phyloP scores from a whole-genome alignment of 2,888 invertebrate genomes.

The Drosophila histrio region DNA sequence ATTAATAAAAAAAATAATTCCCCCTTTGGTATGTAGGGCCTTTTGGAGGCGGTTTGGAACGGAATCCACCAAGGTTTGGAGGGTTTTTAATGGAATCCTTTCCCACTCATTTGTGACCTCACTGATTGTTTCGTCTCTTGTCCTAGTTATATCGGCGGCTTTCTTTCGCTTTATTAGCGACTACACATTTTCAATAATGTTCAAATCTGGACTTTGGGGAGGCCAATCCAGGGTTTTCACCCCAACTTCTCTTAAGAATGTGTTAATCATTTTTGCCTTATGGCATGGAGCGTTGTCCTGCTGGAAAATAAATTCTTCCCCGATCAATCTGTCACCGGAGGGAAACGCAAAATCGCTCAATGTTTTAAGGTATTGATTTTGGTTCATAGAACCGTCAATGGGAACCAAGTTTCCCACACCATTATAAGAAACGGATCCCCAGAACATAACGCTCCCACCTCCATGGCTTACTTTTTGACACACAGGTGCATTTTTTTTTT shows the following conservation, averaged over 20 bases:
- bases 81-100: background rate
- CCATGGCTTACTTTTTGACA: slow-evolving; percentile 14
- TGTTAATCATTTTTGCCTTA: slow-evolving; percentile 11
- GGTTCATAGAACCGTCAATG: background rate
- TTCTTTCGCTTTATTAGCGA: slow-evolving; percentile 14
- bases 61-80: slow-evolving; percentile 25
- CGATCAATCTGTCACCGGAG: slow-evolving; percentile 4
- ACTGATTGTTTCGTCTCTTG: slow-evolving; percentile 6
- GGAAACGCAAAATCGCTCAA: background rate
- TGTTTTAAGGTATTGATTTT: background rate
- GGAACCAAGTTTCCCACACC: too few species aligned
- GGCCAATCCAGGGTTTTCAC: slow-evolving; percentile 9
- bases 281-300: slow-evolving; percentile 15
- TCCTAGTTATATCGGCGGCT: background rate
- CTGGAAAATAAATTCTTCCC: slow-evolving; percentile 5
- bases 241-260: slow-evolving; percentile 13
- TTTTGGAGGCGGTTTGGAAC: slow-evolving; percentile 14
- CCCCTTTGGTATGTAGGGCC: background rate
- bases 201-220: slow-evolving; percentile 9
- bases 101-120: slow-evolving; percentile 7
- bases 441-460: slow-evolving; percentile 1
- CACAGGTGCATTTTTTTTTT: slow-evolving; percentile 14
- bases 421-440: slow-evolving; percentile 7
- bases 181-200: slow-evolving; percentile 8
- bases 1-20: background rate